phyloP scores from a whole-genome alignment of 2,888 invertebrate genomes.

The Xylocampa areola region DNA sequence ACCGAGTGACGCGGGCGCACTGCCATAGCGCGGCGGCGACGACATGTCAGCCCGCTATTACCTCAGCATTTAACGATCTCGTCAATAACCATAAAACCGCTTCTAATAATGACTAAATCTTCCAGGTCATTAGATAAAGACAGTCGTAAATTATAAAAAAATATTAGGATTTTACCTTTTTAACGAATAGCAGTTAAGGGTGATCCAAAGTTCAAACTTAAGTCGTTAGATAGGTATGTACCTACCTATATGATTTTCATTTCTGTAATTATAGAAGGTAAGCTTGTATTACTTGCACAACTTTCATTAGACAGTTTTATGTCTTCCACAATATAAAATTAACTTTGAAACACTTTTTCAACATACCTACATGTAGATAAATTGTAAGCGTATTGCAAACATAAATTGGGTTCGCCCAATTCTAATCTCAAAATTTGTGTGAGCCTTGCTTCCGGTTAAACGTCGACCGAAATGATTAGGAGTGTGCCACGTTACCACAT shows the following conservation, averaged over 20 bases:
- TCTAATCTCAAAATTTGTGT: constrained; percentile 23
- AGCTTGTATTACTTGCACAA: no score
- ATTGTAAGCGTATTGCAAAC: constrained; percentile 13
- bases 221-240: no score
- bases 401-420: constrained; percentile 22
- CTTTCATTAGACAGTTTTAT: no score
- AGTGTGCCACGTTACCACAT: constrained; percentile 45
- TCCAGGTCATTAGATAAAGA: constrained; percentile 38
- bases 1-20: constrained; percentile 44
- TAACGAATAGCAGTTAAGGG: no score
- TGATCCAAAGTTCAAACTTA: no score
- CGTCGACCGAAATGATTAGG: constrained; percentile 10
- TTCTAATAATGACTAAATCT: constrained; percentile 55
- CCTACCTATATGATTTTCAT: no score
- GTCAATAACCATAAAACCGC: constrained; percentile 52
- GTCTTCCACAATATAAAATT: no score
- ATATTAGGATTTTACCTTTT: constrained; percentile 20
- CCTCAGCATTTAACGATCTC: constrained; percentile 48
- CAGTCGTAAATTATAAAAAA: constrained; percentile 23
- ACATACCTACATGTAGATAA: no score
- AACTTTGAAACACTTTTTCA: no score
- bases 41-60: constrained; percentile 57
- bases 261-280: no score
- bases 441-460: constrained; percentile 32
- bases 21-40: constrained; percentile 49